Base-by-base conservation (phyloP, 2,113 vertebrate genomes). In the Boulengeromyrus knoepffleri region DNA sequence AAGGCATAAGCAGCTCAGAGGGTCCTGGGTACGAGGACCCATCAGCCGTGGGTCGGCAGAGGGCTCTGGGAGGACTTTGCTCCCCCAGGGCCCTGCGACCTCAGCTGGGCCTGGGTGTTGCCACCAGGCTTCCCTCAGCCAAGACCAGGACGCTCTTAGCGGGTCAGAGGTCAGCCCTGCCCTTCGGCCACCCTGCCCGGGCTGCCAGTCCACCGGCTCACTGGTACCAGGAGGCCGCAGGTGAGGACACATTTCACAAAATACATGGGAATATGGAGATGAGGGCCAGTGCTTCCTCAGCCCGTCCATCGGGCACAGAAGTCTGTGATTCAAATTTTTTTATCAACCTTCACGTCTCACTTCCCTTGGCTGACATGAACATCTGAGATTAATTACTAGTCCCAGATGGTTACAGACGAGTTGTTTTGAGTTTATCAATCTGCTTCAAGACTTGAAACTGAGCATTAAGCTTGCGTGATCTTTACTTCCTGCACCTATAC, bases 31-130 rank as follows among this genome's bases (percentile, higher is more conserved):
- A 84, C 47, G 89, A 90, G 49, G 88, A 83, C 46, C 27, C 45
- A 53, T 62, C 77, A 13, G 52, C 93, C 31, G 15, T 88, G 45
- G 80, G 89, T 89, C 90, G 90, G 42, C 92, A 93, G 27, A 95
- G 95, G 3, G 92, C 90, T 36, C 94, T 96, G 8, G 95, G 93
- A 85, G 95, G 97, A 90, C 97, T 96, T 91, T 95, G 96, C 17
- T 97, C 97, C 27, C 96, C 98, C 92, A 97, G 98, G 96, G 95
- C 97, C 27, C 95, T 97, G 39, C 97, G 97, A 92, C 98, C 98
- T 88, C 98, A 99, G 94, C 46, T 99, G 58, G 98, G 98, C 21
- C 93, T 99, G 89, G 97, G 98, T 0, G 97, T 97, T 0, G 96
- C 98, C 93, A 97, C 96, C 90, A 96, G 97, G 90, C 94, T 98